Evolutionary conservation across 2,888 invertebrate genomes (phyloP), one percentile per base, ranked within the genome.

Genomic region (Xylophagus ater): DNA sequence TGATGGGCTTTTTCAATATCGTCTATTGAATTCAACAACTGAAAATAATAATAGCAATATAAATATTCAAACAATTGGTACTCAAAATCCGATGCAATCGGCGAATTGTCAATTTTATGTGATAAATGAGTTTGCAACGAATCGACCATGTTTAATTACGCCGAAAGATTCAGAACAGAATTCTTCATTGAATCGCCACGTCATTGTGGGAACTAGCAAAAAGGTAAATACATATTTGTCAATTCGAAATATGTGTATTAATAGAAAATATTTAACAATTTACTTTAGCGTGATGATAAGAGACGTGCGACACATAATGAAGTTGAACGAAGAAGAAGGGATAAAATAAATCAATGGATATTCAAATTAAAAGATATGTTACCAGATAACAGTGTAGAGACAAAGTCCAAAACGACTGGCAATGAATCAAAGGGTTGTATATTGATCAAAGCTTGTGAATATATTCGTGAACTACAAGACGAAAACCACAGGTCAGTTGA

Each of bases 271-370:
- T 29, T 21, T 5, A 19, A 26, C 20, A 9, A 13, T 8, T 23
- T 24, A n/a, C 32, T 39, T 15, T 30, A 81, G 80, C 76, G 88
- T 43, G 90, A 92, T 55, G 90, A 92, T 54, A 78, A 85, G 56
- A 71, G 92, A 49, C 71, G 93, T 58, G 89, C 88, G 3, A 93
- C 90, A 14, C 93, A 94, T 62, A 94, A 94, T 59, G 93, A 93
- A 70, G 93, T 96, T 2, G 94, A 96, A 62, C 74, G 94, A 51
- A 70, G 94, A 46, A 72, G 96, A 31, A 69, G 96, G 51, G 93
- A 94, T 58, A 96, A 94, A 72, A 96, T 96, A 47, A 96, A 96
- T 62, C 88, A 81, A 57, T 96, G 94, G 94, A 96, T 96, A 49
- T 79, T 85, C 35, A 89, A 88, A 62, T 67, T 96, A 41, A 87